Evolutionary conservation across 2,113 vertebrate genomes (phyloP).

Genomic region (Protobothrops mucrosquamatus): DNA sequence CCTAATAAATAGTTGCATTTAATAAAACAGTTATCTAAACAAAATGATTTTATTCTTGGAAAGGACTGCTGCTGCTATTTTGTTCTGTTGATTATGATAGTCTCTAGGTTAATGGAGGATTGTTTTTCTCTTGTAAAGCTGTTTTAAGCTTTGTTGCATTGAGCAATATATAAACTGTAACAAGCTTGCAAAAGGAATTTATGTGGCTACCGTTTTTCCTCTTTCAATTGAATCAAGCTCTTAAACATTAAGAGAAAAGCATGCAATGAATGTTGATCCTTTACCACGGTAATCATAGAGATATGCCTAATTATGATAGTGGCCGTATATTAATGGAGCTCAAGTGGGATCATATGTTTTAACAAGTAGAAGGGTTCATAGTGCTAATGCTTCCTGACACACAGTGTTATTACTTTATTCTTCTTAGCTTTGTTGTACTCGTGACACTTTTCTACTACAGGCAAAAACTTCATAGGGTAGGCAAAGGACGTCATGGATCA

Average conservation of each 20-base stretch:
- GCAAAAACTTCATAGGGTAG: background rate
- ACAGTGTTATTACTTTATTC: background rate
- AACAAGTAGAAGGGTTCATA: background rate
- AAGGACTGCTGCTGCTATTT: background rate
- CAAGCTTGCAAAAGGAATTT: background rate
- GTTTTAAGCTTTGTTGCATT: background rate
- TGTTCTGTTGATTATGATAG: background rate
- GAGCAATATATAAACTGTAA: background rate
- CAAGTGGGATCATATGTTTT: background rate
- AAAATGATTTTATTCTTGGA: background rate
- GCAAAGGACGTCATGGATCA: background rate
- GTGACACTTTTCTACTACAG: background rate
- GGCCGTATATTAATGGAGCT: background rate
- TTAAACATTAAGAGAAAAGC: background rate
- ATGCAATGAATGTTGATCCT: background rate
- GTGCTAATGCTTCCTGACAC: background rate
- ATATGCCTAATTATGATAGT: background rate
- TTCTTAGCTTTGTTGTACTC: background rate
- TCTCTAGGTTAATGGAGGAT: background rate
- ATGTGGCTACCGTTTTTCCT: background rate
- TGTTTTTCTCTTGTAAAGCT: background rate
- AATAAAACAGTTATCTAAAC: background rate
- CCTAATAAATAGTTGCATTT: conserved; percentile 17
- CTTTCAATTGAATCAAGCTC: background rate
- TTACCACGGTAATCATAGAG: background rate